A percentile compares a stretch with the other conserved stretches of the same genome.
These are phyloP conservation scores for Hemicentrotus pulcherrimus DNA, from an alignment of 35 echinoderm and acorn worm genomes.

Conservation along the genomic window DNA sequence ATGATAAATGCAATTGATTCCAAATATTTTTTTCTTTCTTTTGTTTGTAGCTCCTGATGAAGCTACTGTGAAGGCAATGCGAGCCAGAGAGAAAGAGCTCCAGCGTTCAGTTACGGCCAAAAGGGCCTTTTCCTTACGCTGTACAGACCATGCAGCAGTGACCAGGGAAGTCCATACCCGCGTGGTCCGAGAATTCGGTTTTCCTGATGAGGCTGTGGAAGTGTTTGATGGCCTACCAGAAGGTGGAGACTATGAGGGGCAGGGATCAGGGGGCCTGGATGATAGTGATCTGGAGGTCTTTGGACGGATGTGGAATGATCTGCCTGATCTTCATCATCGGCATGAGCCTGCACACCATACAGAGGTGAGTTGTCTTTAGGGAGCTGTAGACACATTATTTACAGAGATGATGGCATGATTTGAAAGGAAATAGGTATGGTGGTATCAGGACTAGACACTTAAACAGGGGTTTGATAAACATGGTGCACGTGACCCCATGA, in stretches of 20 bases:
- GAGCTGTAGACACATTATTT: neutral
- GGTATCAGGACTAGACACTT: no score
- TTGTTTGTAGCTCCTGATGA: slow-evolving; percentile 85
- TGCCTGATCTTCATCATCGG: slow-evolving; percentile 77
- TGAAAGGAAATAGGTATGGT: no score
- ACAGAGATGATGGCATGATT: no score
- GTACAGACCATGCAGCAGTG: slow-evolving; percentile 70
- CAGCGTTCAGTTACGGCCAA: slow-evolving; percentile 69
- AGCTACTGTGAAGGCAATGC: slow-evolving; percentile 84
- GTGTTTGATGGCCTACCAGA: slow-evolving; percentile 75
- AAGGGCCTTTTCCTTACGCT: slow-evolving; percentile 79
- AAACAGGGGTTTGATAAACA: no score
- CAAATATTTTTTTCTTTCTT: neutral
- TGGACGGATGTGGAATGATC: slow-evolving; percentile 88
- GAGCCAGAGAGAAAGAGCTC: slow-evolving; percentile 86
- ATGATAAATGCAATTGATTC: neutral
- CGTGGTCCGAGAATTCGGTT: slow-evolving; percentile 90
- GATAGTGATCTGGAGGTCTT: slow-evolving; percentile 81
- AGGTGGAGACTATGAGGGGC: slow-evolving; percentile 47
- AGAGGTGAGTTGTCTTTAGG: slow-evolving; percentile 62
- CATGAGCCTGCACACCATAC: slow-evolving; percentile 70
- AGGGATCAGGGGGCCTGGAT: slow-evolving; percentile 57
- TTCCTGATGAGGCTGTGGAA: slow-evolving; percentile 93
- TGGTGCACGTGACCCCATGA: neutral
- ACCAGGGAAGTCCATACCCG: slow-evolving; percentile 79